Conservation (phyloP, 2,888 invertebrate genomes). For the Dicranocentrus wangi region DNA sequence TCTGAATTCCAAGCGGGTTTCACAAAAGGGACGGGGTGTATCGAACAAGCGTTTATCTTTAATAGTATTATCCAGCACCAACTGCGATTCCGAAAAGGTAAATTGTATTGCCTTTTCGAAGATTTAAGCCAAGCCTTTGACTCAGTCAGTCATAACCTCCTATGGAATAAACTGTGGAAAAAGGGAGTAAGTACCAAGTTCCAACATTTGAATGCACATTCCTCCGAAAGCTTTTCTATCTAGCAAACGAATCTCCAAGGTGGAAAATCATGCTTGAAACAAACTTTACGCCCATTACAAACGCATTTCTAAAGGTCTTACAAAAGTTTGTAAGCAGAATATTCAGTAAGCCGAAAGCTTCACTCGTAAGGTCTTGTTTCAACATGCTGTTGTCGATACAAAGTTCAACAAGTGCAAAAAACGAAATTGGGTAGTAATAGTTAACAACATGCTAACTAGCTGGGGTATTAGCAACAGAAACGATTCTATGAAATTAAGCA, state of each 20-base stretch:
- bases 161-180: conserved; percentile 43
- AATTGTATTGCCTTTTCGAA: conserved; percentile 42
- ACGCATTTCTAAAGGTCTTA: not conserved
- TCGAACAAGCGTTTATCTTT: conserved; percentile 54
- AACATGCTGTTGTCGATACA: not conserved
- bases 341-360: not conserved
- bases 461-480: not conserved
- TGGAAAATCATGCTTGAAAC: conserved; percentile 27
- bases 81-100: conserved; percentile 30
- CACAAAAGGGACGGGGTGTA: conserved; percentile 35
- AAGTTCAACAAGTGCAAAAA: not conserved
- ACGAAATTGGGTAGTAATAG: conserved; percentile 13
- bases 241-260: conserved; percentile 13
- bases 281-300: not conserved
- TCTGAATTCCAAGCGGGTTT: conserved; percentile 58
- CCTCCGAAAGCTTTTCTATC: conserved; percentile 17
- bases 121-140: conserved; percentile 58
- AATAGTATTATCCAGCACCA: conserved; percentile 53
- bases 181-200: conserved; percentile 39
- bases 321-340: not conserved
- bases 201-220: conserved; percentile 8
- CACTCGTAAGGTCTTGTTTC: not conserved
- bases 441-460: not conserved
- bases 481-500: not conserved
- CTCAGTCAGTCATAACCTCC: not conserved